Evolutionary conservation across 2,113 vertebrate species (phyloP).

Genomic region (Okapia johnstoni): DNA sequence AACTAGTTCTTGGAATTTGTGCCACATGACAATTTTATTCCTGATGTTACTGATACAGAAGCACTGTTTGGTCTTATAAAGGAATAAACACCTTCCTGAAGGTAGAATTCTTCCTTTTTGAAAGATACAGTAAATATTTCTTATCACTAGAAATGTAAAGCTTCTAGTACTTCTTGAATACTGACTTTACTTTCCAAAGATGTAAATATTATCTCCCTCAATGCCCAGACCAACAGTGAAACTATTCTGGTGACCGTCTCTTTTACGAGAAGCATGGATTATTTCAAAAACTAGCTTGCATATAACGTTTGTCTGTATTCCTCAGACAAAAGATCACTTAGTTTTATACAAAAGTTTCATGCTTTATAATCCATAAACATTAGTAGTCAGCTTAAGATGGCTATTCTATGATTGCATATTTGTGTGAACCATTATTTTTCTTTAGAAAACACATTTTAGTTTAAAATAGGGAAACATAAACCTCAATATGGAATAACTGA

Average conservation of each 20-base stretch:
- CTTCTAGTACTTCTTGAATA: neutral
- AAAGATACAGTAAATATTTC: neutral
- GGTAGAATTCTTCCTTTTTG: neutral
- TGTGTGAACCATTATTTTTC: neutral
- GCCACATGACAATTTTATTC: neutral
- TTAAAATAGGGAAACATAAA: slow-evolving; percentile 28
- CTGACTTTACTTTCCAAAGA: neutral
- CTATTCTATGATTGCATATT: neutral
- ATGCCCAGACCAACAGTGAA: neutral
- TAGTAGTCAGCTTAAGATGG: neutral
- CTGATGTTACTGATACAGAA: neutral
- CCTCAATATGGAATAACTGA: neutral
- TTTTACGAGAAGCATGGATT: neutral
- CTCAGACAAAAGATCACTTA: slow-evolving; percentile 1
- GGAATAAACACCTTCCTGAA: neutral
- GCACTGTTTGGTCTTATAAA: neutral
- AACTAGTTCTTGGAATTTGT: neutral
- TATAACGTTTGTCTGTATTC: neutral
- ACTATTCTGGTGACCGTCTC: neutral
- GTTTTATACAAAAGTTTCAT: neutral
- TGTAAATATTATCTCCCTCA: neutral
- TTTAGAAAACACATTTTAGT: slow-evolving; percentile 25
- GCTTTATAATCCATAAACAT: neutral
- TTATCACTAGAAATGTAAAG: neutral
- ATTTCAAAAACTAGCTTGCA: neutral